Conservation (phyloP, 2,888 invertebrate species). For the Nemoura dubitans region DNA sequence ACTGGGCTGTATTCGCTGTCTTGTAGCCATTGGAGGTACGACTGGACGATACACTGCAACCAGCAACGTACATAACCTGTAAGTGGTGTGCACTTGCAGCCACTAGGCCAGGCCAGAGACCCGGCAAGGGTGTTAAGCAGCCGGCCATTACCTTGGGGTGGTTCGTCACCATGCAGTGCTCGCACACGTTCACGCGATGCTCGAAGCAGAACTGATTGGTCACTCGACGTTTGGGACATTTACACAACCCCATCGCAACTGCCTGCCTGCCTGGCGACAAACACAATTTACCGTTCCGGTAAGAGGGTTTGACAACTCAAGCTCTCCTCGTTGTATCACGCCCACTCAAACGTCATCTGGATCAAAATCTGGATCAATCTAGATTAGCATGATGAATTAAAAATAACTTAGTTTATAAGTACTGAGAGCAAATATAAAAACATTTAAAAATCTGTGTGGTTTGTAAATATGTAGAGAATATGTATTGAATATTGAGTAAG, state of each 20-base stretch:
- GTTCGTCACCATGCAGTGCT: constrained; percentile 96
- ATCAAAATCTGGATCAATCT: too few relatives aligned
- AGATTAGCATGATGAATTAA: too few relatives aligned
- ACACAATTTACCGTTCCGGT: neutral
- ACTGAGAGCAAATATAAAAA: too few relatives aligned
- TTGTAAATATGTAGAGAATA: too few relatives aligned
- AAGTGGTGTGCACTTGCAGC: neutral
- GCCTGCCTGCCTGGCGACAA: neutral
- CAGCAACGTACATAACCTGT: constrained; percentile 14
- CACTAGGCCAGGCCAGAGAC: neutral
- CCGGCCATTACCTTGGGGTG: constrained; percentile 84
- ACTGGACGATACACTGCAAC: constrained; percentile 94
- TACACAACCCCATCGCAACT: constrained; percentile 90
- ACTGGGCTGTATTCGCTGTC: constrained; percentile 97
- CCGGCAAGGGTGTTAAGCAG: neutral
- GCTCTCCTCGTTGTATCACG: neutral
- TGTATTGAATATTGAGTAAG: too few relatives aligned
- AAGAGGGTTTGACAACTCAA: neutral
- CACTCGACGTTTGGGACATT: constrained; percentile 96
- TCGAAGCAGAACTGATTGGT: constrained; percentile 99
- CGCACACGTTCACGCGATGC: constrained; percentile 98
- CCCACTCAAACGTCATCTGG: constrained; percentile 16
- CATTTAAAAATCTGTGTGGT: too few relatives aligned
- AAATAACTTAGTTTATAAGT: too few relatives aligned
- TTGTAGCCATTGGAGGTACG: constrained; percentile 97